Conservation (phyloP, 2,797 vertebrate genomes). For the Urophycis tenuis region DNA sequence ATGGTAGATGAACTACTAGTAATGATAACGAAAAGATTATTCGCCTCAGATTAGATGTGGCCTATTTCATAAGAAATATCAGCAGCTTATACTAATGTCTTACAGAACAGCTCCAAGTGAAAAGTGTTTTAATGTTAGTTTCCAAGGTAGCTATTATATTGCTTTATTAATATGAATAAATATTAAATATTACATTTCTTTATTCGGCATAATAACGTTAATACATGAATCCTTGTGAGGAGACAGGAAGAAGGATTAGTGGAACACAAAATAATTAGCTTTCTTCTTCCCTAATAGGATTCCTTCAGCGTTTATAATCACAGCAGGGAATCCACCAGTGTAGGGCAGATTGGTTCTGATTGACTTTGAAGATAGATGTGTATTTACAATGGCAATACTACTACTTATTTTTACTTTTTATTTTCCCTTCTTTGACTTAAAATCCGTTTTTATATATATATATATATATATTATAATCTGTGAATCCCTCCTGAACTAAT, state of each 20-base stretch:
- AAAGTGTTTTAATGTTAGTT: background rate
- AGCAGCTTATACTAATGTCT: background rate
- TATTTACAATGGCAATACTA: too few species aligned
- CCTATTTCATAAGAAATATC: background rate
- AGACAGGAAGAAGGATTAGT: conserved; percentile 48
- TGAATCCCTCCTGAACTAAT: too few species aligned
- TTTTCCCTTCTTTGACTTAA: too few species aligned
- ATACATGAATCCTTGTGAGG: conserved; percentile 45
- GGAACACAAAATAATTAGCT: conserved; percentile 22
- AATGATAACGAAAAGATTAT: too few species aligned
- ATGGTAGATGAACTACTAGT: too few species aligned
- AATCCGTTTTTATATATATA: background rate
- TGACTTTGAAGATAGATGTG: too few species aligned
- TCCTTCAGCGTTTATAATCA: conserved; percentile 36
- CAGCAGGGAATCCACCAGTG: conserved; percentile 24
- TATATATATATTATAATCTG: background rate
- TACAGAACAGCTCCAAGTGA: conserved; percentile 35
- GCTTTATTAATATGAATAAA: background rate
- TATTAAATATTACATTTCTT: conserved; percentile 40
- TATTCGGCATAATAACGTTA: conserved; percentile 34
- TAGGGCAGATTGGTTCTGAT: conserved; percentile 11
- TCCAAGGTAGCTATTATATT: background rate
- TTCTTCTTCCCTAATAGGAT: conserved; percentile 42
- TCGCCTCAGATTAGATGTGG: background rate
- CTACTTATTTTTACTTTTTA: too few species aligned